phyloP scores from a whole-genome alignment of 2,888 invertebrate species.

The Lepidocyrtinus sp. region DNA sequence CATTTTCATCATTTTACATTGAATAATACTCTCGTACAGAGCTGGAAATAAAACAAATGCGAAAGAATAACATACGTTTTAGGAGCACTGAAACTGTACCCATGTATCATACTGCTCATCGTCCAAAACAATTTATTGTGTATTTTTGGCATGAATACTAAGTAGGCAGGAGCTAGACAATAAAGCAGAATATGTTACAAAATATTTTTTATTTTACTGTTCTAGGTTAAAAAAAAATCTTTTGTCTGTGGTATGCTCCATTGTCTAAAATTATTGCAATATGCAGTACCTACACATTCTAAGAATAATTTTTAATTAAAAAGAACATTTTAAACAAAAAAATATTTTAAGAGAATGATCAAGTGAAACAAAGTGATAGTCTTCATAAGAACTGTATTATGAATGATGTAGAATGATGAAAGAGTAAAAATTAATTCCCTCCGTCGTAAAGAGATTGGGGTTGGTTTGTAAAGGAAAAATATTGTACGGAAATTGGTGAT shows the following conservation, averaged over 20 bases:
- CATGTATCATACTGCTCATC: not conserved
- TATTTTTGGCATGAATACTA: not conserved
- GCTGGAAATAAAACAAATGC: not conserved
- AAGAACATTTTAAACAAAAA: not conserved
- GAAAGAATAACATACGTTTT: not conserved
- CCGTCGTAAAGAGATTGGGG: too few relatives aligned
- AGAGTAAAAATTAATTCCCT: too few relatives aligned
- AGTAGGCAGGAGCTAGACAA: not conserved
- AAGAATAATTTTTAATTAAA: not conserved
- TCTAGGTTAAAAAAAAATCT: not conserved
- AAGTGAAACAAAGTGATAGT: too few relatives aligned
- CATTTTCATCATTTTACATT: conserved; percentile 49
- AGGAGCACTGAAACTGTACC: not conserved
- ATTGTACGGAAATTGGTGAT: too few relatives aligned
- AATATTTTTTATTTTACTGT: not conserved
- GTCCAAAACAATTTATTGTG: not conserved
- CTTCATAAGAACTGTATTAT: too few relatives aligned
- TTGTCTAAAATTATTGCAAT: too few relatives aligned
- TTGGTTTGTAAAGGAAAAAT: too few relatives aligned
- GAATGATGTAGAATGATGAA: too few relatives aligned
- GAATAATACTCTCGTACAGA: too few relatives aligned
- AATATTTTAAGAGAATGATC: too few relatives aligned
- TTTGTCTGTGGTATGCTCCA: too few relatives aligned
- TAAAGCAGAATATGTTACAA: not conserved
- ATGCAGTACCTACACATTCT: too few relatives aligned